A percentile compares a stretch with the other conserved stretches of the same genome.
These are phyloP conservation scores for Ornithoptera alexandrae DNA, from an alignment of 2,888 invertebrate genomes.

Conservation along the genomic window DNA sequence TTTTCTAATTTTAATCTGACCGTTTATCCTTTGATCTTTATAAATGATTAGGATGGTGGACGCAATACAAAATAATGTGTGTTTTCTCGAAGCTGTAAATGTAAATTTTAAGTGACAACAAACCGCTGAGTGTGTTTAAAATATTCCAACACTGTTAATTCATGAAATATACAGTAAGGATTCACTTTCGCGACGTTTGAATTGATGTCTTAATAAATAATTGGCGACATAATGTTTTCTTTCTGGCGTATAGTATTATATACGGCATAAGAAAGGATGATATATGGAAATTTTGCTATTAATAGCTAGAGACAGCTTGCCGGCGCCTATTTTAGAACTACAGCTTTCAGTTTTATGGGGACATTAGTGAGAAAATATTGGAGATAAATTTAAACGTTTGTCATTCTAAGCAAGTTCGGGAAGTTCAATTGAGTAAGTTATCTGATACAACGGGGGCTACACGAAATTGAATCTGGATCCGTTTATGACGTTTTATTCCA, in stretches of 20 bases:
- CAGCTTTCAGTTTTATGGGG: constrained; percentile 23
- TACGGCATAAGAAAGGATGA: constrained; percentile 19
- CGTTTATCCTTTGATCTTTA: no score
- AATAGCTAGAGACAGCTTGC: constrained; percentile 17
- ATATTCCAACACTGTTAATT: constrained; percentile 8
- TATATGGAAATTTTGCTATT: constrained; percentile 28
- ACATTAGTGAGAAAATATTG: constrained; percentile 17
- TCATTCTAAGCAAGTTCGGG: constrained; percentile 8
- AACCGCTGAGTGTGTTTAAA: constrained; percentile 11
- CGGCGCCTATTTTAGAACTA: constrained; percentile 15
- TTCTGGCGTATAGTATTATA: constrained; percentile 21
- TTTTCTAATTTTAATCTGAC: no score
- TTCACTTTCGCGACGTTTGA: constrained; percentile 21
- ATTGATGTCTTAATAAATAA: constrained; percentile 30
- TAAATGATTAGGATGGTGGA: no score
- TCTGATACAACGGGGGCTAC: constrained; percentile 49
- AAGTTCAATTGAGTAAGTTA: constrained; percentile 50
- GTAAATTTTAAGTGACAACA: constrained; percentile 10
- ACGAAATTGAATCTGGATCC: constrained; percentile 53
- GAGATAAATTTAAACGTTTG: constrained; percentile 19
- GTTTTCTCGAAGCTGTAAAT: background rate
- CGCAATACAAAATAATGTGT: no score
- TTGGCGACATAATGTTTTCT: constrained; percentile 18
- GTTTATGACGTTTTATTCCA: constrained; percentile 52
- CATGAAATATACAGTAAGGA: constrained; percentile 25